Base-by-base conservation (phyloP, 2,797 vertebrate genomes). In the Notolepis coatsorum region DNA sequence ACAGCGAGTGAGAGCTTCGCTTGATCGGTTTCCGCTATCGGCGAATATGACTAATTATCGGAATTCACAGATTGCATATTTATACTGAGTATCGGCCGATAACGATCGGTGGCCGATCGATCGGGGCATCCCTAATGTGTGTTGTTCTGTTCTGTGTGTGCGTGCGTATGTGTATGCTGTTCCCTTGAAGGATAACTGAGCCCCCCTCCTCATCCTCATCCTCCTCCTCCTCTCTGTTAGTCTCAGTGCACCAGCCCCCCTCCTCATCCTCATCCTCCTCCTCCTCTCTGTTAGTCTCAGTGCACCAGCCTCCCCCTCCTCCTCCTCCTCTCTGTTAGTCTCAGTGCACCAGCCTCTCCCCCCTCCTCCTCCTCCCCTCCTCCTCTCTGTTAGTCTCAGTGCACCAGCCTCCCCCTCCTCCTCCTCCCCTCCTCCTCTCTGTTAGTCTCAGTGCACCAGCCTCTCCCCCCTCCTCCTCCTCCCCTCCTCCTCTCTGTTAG, bases 171-270 rank as follows among this genome's bases (percentile, higher is more conserved):
- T 31, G 46, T 52, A 45, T 68, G 64, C 61, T 51, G 70, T 47
- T 37, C 75, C 25, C 61, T 75, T 83, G 71, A 75, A 72, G 75
- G 62, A 47, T 25, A 13, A 27, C 35, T 64, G 10, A 72, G 65
- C 39, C 68, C 38, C 62, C 12, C 27, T 65, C 52, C n/a, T 18
- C 17, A 17, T 20, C 38, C 39, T 41, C 18, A 4, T n/a, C n/a
- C n/a, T n/a, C n/a, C n/a, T n/a, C n/a, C n/a, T n/a, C 62, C 45
- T 65, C 64, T 58, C 41, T 43, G 50, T 77, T 73, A 27, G 60
- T 53, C 63, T 56, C 24, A 31, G 35, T 37, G 37, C 27, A 3
- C 25, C 3, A 4, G n/a, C n/a, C 15, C 31, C 50, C 31, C 9
- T n/a, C n/a, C n/a, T n/a, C n/a, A n/a, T n/a, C n/a, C n/a, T n/a